Base-by-base conservation (phyloP, 2,888 invertebrate genomes). In the Linhomoeus sp. region DNA sequence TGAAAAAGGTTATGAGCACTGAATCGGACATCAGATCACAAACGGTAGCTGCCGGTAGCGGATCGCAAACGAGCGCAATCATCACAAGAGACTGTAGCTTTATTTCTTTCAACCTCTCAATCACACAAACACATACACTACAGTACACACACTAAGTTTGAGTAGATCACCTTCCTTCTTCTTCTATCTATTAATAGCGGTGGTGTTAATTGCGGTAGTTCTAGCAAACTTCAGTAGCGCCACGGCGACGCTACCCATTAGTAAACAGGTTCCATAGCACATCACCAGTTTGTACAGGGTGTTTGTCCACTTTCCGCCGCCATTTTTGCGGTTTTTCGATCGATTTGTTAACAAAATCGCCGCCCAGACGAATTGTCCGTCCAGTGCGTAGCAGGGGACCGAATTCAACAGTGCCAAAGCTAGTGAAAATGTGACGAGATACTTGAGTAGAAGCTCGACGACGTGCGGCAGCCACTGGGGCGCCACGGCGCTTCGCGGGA, bases 361-460 rank as follows among this genome's bases (percentile, higher is more conserved):
- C 43, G 76, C 75, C 41, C 79, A 74, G 57, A 92, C 87, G 66
- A 81, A 79, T 62, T 90, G 82, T 0, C 92, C 92, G 67, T 94
- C 92, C 62, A 88, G 78, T 51, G 25, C 17, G 43, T 84, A 81
- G 66, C 88, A 87, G 1, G 92, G 92, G 49, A 92, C 75, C 9
- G 86, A 76, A 71, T 94, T 94, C 26, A 92, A 70, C 53, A 90
- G 72, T 14, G 80, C 88, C 58, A 92, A 72, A 0, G 90, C 92
- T 57, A 82, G 76, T 17, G 90, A 90, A 67, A 83, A 82, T 53
- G 81, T 78, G 52, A 79, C 52, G 38, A 62, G 45, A 49, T 60
- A 59, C 41, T 58, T 55, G 25, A 45, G 48, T 35, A 52, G 43
- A 36, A 57, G 49, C 41, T 62, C 57, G 41, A 53, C 37, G n/a